phyloP scores from a whole-genome alignment of 2,888 invertebrate genomes.

The Gnatocerus cornutus region DNA sequence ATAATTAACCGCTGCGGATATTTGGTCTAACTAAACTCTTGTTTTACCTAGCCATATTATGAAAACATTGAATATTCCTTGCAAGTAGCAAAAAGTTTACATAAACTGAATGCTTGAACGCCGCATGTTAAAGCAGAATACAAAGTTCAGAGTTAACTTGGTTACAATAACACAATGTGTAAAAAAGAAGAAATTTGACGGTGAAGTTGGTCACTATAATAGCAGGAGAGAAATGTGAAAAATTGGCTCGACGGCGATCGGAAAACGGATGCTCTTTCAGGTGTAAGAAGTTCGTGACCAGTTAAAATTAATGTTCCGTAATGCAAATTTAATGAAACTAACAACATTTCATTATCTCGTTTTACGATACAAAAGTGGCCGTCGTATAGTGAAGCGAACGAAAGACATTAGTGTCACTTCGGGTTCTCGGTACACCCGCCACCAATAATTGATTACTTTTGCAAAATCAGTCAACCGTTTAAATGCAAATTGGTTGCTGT shows the following conservation, averaged over 20 bases:
- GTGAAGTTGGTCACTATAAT: too few species aligned
- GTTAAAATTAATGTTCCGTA: constrained; percentile 57
- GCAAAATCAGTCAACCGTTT: constrained; percentile 51
- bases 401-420: constrained; percentile 52
- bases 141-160: not conserved
- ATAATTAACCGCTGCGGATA: too few species aligned
- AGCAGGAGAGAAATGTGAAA: too few species aligned
- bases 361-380: constrained; percentile 48
- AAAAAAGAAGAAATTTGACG: too few species aligned
- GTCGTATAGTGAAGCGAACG: constrained; percentile 45
- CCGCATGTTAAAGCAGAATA: not conserved
- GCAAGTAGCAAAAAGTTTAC: too few species aligned
- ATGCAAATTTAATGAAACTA: constrained; percentile 58
- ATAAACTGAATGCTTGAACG: too few species aligned
- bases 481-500: constrained; percentile 52
- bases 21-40: too few species aligned
- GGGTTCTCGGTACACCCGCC: constrained; percentile 46
- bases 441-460: constrained; percentile 52
- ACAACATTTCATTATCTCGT: constrained; percentile 50
- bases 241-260: too few species aligned
- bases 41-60: too few species aligned
- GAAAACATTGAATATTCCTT: too few species aligned
- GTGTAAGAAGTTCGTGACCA: constrained; percentile 54
- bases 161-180: not conserved
- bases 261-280: constrained; percentile 32